Evolutionary conservation across 2,888 invertebrate species (phyloP), one percentile per base, ranked within the genome.

Genomic region (Heteromyza rotundicornis): DNA sequence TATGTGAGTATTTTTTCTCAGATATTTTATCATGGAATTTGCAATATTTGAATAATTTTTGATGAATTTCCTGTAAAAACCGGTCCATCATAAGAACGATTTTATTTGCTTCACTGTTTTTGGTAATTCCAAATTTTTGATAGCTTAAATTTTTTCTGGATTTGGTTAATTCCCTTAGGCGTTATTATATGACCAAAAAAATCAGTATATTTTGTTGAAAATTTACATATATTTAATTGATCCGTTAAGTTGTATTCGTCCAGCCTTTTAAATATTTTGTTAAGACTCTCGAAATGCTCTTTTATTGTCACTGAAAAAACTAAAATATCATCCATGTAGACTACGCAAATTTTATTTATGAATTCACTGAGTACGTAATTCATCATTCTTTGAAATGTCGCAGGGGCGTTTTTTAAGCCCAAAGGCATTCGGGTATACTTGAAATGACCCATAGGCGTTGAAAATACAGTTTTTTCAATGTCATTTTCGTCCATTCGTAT

Each of bases 141-240:
- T 68, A n/a, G 56, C 54, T 36, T 62, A n/a, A n/a, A n/a, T n/a
- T 24, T 2, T 68, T 62, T 66, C 69, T 72, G 19, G 60, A 59
- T 63, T 68, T 12, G 68, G 64, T n/a, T n/a, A n/a, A n/a, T n/a
- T n/a, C 68, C 72, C 12, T 74, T 71, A 12, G 66, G 57, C 19
- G 67, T 67, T n/a, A 66, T 24, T 10, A 77, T 56, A 52, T 76
- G 66, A 14, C 60, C 66, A 14, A 66, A 54, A 52, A 59, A 66
- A 49, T 66, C 55, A 16, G 66, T 64, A 63, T 70, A 64, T 61
- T 68, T 70, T 36, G 57, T 50, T 1, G 73, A 59, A 64, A 76
- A 73, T 57, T 70, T 64, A 12, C 65, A 70, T 75, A 76, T 67
- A 50, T 64, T 53, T 10, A 62, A 36, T 55, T 63, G 61, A 32